Evolutionary conservation across 2,113 vertebrate genomes (phyloP).

Genomic region (Meriones unguiculatus): DNA sequence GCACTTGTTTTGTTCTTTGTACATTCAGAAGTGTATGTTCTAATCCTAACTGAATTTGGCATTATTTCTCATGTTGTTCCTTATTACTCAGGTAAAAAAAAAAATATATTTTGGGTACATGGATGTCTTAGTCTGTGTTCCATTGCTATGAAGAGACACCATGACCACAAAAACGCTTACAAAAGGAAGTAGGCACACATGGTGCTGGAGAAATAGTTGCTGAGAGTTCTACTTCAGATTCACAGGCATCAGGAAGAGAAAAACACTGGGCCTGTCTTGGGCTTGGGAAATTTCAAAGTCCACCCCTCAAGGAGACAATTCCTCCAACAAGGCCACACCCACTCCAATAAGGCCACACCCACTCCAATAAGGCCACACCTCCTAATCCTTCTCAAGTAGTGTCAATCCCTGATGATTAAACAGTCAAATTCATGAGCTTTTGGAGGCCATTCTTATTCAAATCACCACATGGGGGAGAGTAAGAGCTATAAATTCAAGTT

Average conservation of each 20-base stretch:
- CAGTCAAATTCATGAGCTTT: not conserved
- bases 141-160: not conserved
- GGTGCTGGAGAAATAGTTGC: not conserved
- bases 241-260: not conserved
- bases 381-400: not conserved
- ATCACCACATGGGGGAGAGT: not conserved
- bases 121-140: not conserved
- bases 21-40: not conserved
- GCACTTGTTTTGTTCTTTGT: not conserved
- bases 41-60: too few species aligned
- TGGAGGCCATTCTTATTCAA: not conserved
- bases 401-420: not conserved
- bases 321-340: not conserved
- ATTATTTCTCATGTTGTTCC: not conserved
- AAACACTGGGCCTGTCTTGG: not conserved
- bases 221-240: not conserved
- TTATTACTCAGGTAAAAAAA: not conserved
- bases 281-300: not conserved
- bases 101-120: not conserved
- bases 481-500: not conserved
- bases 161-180: too few species aligned
- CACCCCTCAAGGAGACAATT: not conserved
- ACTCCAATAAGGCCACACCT: too few species aligned
- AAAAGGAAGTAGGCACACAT: not conserved
- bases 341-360: not conserved